Percentiles rank a stretch among this genome's conserved stretches.
phyloP scores from a whole-genome alignment of 1,140 invertebrate species.

The Elymnias hypermnestra region DNA sequence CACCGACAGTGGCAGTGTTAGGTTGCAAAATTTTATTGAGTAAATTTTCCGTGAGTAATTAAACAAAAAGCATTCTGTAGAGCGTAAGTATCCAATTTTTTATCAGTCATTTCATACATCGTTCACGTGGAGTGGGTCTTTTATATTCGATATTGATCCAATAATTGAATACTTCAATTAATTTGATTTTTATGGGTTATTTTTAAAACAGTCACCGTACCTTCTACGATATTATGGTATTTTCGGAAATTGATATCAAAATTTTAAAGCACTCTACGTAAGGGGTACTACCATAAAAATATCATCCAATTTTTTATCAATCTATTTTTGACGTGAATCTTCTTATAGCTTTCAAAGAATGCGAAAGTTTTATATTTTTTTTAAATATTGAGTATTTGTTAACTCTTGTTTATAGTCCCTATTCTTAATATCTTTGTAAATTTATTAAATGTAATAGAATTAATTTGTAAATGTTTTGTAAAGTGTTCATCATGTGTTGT shows the following conservation, averaged over 20 bases:
- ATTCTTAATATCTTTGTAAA: too few species aligned
- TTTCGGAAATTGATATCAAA: too few species aligned
- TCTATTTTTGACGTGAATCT: too few species aligned
- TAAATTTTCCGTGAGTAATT: slow-evolving; percentile 33
- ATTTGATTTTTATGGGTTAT: slow-evolving; percentile 11
- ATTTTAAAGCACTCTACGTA: too few species aligned
- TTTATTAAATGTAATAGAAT: too few species aligned
- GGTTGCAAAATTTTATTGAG: slow-evolving; percentile 9
- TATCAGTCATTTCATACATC: slow-evolving; percentile 44
- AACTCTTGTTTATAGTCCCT: too few species aligned
- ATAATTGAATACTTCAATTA: slow-evolving; percentile 1
- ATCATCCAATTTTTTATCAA: background rate
- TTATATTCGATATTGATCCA: slow-evolving; percentile 1
- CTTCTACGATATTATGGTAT: background rate
- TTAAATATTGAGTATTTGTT: too few species aligned
- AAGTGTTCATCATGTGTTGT: too few species aligned
- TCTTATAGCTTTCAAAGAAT: too few species aligned
- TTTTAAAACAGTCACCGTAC: background rate
- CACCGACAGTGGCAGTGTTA: slow-evolving; percentile 5
- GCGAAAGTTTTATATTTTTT: too few species aligned
- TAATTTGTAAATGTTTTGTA: too few species aligned
- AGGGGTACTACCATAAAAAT: too few species aligned
- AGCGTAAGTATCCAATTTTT: slow-evolving; percentile 38
- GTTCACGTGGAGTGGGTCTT: slow-evolving; percentile 21
- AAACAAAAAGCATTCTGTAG: slow-evolving; percentile 41